Percentiles rank a stretch among this genome's conserved stretches.
phyloP scores from a whole-genome alignment of 2,888 invertebrate genomes.

The Colostygia pectinataria region DNA sequence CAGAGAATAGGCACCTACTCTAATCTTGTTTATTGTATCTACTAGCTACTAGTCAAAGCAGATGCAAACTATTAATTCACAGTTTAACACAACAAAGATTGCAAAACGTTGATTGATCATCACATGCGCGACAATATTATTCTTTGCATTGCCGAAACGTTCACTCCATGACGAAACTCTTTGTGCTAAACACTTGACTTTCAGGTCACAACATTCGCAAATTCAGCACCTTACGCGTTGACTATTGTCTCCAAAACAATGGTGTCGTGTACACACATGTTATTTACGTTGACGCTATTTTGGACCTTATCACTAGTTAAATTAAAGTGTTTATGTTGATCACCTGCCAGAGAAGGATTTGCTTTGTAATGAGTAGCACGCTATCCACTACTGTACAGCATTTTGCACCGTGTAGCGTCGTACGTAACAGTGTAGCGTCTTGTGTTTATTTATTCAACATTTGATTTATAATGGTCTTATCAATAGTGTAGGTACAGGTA shows the following conservation, averaged over 20 bases:
- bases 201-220: conserved; percentile 42
- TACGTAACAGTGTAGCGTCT: neutral
- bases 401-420: conserved; percentile 5
- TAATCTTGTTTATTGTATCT: too few relatives aligned
- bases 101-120: conserved; percentile 10
- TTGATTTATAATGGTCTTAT: conserved; percentile 26
- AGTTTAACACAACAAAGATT: conserved; percentile 2
- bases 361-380: neutral
- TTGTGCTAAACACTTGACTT: conserved; percentile 35
- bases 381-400: neutral
- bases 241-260: conserved; percentile 57
- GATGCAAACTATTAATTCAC: neutral
- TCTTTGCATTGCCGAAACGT: conserved; percentile 17
- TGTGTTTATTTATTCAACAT: conserved; percentile 12
- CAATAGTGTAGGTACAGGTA: conserved; percentile 2
- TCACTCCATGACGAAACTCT: conserved; percentile 30
- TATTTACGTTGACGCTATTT: conserved; percentile 3
- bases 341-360: neutral
- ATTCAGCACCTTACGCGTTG: conserved; percentile 45
- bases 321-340: neutral
- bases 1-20: too few relatives aligned
- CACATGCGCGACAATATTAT: conserved; percentile 18
- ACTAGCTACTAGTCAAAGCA: neutral
- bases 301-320: neutral
- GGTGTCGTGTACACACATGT: conserved; percentile 24